These are phyloP conservation scores for Stenurella melanura DNA, from an alignment of 2,888 invertebrate species.

Conservation along the genomic window DNA sequence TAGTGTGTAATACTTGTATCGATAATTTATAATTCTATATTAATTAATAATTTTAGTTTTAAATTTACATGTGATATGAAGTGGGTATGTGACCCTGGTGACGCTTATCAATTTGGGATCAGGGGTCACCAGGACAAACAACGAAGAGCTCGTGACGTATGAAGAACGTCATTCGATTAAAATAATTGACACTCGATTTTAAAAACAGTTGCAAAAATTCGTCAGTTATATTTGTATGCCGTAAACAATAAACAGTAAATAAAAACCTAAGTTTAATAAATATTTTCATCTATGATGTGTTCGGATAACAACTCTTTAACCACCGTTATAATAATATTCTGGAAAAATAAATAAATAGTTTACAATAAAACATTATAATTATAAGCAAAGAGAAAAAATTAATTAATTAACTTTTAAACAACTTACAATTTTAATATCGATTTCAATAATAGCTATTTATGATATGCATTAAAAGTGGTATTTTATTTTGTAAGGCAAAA, in stretches of 20 bases:
- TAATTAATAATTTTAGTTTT: constrained; percentile 18
- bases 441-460: no score
- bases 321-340: background rate
- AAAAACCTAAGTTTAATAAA: background rate
- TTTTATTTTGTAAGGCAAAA: no score
- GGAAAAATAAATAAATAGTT: background rate
- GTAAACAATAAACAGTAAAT: background rate
- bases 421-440: no score
- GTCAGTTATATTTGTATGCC: background rate
- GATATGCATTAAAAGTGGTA: no score
- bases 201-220: background rate
- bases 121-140: constrained; percentile 64
- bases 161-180: constrained; percentile 23
- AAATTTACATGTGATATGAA: constrained; percentile 3
- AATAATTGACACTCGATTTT: constrained; percentile 4
- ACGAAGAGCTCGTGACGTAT: constrained; percentile 34
- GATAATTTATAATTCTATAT: constrained; percentile 1
- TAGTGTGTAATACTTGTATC: background rate
- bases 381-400: no score
- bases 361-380: no score
- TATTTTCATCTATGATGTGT: background rate
- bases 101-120: constrained; percentile 41
- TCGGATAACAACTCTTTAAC: background rate
- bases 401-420: no score
- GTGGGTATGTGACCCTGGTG: constrained; percentile 31